Evolutionary conservation across 1,140 invertebrate species (phyloP), one percentile per base, ranked within the genome.

Genomic region (Plutomurus gul): DNA sequence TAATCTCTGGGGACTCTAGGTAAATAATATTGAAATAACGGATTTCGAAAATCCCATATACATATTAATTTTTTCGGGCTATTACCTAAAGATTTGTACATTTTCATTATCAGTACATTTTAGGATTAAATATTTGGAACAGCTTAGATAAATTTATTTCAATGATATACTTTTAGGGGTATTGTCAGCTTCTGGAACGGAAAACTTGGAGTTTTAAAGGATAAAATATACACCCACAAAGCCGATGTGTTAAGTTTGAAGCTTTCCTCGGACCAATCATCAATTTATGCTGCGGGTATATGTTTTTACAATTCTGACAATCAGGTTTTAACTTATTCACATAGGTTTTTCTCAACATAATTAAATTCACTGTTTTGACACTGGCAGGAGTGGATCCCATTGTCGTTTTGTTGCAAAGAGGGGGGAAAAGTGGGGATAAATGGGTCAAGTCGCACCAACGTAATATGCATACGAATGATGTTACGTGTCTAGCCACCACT

Each of bases 121-220:
- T 7, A 16, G 7, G 8, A 56, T 56, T n/a, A n/a, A 56, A 56
- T 56, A 56, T 10, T 20, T n/a, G 11, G 18, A n/a, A n/a, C n/a
- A n/a, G n/a, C n/a, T n/a, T n/a, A n/a, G n/a, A n/a, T 70, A 70
- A 70, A 8, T 25, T 22, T 13, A 22, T 56, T 30, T 37, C 16
- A 36, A 80, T 77, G 22, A 65, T 33, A 11, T 8, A n/a, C 84
- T 83, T 84, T 40, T 20, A 88, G 92, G 39, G 96, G 96, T 0
- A 90, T 91, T 84, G 88, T 95, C 0, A 93, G 92, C 37, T 93
- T 98, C 84, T 98, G 95, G 95, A 94, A 96, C 89, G 92, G 92
- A 16, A 89, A 89, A 56, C 86, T 91, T 39, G 95, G 94, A 16
- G 91, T 93, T 25, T 88, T 95, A 79, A 90, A 94, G 47, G 91